phyloP scores from a whole-genome alignment of 2,888 invertebrate genomes.

The Tipula unca region DNA sequence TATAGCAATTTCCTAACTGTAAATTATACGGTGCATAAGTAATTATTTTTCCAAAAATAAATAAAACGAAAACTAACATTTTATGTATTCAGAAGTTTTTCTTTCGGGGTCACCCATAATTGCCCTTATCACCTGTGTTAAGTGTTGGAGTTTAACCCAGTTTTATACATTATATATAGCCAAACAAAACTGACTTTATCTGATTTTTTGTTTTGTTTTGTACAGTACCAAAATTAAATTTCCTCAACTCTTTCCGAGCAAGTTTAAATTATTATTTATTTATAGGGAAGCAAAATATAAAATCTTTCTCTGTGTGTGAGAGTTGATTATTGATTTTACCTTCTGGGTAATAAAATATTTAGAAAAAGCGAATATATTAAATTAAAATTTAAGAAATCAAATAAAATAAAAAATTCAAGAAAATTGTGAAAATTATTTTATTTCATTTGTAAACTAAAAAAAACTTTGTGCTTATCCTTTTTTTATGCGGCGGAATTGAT shows the following conservation, averaged over 20 bases:
- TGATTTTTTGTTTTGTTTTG: no score
- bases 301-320: background rate
- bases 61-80: background rate
- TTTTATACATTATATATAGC: background rate
- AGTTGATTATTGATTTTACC: background rate
- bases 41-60: background rate
- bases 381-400: background rate
- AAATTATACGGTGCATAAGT: background rate
- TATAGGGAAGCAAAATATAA: background rate
- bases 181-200: no score
- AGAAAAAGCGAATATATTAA: background rate
- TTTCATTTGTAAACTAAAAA: background rate
- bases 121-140: background rate
- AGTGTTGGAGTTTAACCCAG: background rate
- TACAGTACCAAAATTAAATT: background rate
- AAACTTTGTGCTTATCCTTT: background rate
- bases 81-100: background rate
- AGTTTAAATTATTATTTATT: background rate
- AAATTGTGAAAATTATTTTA: conserved; percentile 8
- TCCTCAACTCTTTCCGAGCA: background rate
- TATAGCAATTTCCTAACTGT: background rate
- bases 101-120: background rate
- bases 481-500: background rate
- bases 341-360: background rate
- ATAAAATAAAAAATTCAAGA: background rate